These are phyloP conservation scores for Agapostemon virescens DNA, from an alignment of 2,888 invertebrate species.

Conservation along the genomic window DNA sequence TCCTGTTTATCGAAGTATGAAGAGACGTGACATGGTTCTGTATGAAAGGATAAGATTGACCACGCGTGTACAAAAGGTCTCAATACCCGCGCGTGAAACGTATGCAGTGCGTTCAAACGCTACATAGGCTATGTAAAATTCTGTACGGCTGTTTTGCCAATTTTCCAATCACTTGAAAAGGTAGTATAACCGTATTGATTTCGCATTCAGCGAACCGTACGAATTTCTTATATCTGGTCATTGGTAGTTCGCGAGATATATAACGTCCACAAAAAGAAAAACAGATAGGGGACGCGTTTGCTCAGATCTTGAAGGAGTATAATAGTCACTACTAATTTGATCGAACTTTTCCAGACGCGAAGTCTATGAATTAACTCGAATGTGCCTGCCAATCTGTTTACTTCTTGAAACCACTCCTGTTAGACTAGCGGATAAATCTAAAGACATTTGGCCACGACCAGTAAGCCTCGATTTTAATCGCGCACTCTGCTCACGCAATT, in stretches of 20 bases:
- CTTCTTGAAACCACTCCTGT: conserved; percentile 79
- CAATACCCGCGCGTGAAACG: conserved; percentile 30
- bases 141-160: neutral
- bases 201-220: neutral
- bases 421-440: conserved; percentile 76
- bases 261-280: neutral
- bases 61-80: conserved; percentile 23
- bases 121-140: conserved; percentile 19
- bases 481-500: neutral
- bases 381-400: conserved; percentile 80
- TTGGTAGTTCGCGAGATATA: neutral
- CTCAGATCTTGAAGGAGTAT: conserved; percentile 67
- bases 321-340: conserved; percentile 70
- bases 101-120: conserved; percentile 17
- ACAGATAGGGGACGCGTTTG: conserved; percentile 35
- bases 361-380: conserved; percentile 77
- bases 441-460: conserved; percentile 75
- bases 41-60: conserved; percentile 59
- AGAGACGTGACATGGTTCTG: conserved; percentile 59
- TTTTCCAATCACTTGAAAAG: conserved; percentile 1
- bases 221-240: conserved; percentile 1
- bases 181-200: conserved; percentile 9
- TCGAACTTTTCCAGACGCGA: conserved; percentile 63
- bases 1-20: conserved; percentile 50
- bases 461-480: conserved; percentile 39